Conservation (phyloP, 2,888 invertebrate genomes). For the Ischnura elegans region DNA sequence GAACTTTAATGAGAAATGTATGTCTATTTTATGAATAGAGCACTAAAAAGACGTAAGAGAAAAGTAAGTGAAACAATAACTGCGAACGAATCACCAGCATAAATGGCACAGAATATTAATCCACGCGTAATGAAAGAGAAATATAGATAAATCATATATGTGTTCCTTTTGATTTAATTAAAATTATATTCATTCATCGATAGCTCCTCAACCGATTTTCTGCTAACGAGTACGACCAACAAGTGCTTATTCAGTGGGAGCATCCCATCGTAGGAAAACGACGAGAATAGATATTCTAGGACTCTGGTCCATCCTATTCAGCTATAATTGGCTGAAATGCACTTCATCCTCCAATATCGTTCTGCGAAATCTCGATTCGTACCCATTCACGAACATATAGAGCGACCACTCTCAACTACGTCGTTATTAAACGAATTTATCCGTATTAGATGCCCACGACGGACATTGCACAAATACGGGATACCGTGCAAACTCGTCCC, state of each 20-base stretch:
- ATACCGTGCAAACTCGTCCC: background rate
- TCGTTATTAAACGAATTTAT: background rate
- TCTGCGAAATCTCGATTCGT: background rate
- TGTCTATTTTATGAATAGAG: too few relatives aligned
- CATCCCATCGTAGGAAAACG: background rate
- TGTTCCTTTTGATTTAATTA: too few relatives aligned
- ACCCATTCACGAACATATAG: background rate
- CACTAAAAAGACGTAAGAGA: too few relatives aligned
- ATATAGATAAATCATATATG: too few relatives aligned
- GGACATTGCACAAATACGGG: background rate
- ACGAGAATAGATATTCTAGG: too few relatives aligned
- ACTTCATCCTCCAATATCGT: background rate
- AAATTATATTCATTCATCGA: background rate
- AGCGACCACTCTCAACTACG: background rate
- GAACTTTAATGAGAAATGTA: too few relatives aligned
- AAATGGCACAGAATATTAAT: too few relatives aligned
- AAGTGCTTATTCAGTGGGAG: too few relatives aligned
- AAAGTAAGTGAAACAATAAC: too few relatives aligned
- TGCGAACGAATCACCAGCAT: too few relatives aligned
- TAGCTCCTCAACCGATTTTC: background rate
- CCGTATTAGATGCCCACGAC: background rate
- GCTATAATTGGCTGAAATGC: background rate
- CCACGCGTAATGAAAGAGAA: too few relatives aligned
- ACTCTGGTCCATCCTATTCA: too few relatives aligned
- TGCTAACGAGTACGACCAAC: background rate